Base-by-base conservation (phyloP, 2,888 invertebrate genomes). In the Osmoderma eremita region DNA sequence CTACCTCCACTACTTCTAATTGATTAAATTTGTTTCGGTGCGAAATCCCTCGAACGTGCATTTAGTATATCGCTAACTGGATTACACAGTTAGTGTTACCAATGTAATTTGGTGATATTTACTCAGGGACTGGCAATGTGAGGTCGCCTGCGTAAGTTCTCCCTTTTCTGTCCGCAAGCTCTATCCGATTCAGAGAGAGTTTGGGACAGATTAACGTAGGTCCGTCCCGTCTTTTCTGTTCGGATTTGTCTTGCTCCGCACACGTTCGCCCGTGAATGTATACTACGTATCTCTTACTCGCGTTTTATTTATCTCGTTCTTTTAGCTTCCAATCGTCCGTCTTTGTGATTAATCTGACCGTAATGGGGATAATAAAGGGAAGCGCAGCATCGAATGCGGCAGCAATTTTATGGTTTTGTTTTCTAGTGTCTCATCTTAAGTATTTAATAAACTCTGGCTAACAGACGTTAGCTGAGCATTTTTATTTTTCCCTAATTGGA, bases 351-450 rank as follows among this genome's bases (percentile, higher is more conserved):
- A 61, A 36, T 61, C 45, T 61, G 58, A 17, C 30, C 30, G 36
- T 39, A 54, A 54, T 54, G 39, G 54, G 18, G 54, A 54, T 54
- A 54, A 54, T 54, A 54, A 54, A 54, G 54, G 38, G 18, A 38
- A 15, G 20, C 17, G 20, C 38, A 54, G 17, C 39, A 39, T 49
- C 20, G 20, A 18, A 18, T 38, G 12, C 54, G 39, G 54, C 36
- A 39, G 54, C 2, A 54, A 18, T 17, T 54, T 54, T 54, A 54
- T 54, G 54, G 18, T 39, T 54, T 39, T 54, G 54, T 54, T 39
- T 54, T 54, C 54, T 39, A 39, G 13, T 30, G 50, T 30, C 50
- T 51, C 38, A 54, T 54, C 54, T 39, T 39, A 54, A 54, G 39
- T 54, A 39, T 39, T 54, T 54, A 39, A 54, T 54, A 54, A 39